Base-by-base conservation (phyloP, 2,797 vertebrate genomes). In the Enteromius fasciolatus region DNA sequence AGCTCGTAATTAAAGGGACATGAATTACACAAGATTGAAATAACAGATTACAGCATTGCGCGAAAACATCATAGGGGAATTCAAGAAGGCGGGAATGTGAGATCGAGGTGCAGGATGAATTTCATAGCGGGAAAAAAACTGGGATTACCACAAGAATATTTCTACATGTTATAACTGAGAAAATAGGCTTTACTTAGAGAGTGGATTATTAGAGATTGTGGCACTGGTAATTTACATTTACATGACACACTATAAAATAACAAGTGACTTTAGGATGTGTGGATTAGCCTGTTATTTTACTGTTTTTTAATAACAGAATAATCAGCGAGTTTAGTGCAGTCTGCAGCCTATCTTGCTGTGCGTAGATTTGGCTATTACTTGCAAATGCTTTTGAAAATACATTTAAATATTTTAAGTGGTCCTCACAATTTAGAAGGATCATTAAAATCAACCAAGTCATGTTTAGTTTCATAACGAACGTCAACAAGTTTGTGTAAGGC, bases 1-100 rank as follows among this genome's bases (percentile, higher is more conserved):
- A 59, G 23, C 33, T 46, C 5, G 14, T 70, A 83, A 77, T 77
- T 83, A 77, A 76, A 77, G 20, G 41, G 36, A 77, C 81, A 78
- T 50, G 52, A 78, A 77, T 77, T 69, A 70, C 28, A 83, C 31
- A 28, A 69, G 81, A 83, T 67, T 39, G 57, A 82, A 64, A 61
- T 72, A 73, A 81, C 54, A 81, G 80, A 82, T 81, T 76, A 76
- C 64, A 50, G 14, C 5, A 0, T 10, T 59, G 52, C 7, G 15
- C 18, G 1, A 41, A 7, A 80, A 80, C 41, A 68, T 69, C 70
- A 50, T 63, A 76, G 63, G 64, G 63, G 25, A 52, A 77, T 67
- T 67, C 14, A 74, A 44, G 28, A 59, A 81, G 63, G 50, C 61
- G 54, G 52, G 39, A 44, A 46, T 80, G 48, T 73, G 23, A 52